Conservation (phyloP, 2,888 invertebrate genomes). For the Gryllus longicercus region DNA sequence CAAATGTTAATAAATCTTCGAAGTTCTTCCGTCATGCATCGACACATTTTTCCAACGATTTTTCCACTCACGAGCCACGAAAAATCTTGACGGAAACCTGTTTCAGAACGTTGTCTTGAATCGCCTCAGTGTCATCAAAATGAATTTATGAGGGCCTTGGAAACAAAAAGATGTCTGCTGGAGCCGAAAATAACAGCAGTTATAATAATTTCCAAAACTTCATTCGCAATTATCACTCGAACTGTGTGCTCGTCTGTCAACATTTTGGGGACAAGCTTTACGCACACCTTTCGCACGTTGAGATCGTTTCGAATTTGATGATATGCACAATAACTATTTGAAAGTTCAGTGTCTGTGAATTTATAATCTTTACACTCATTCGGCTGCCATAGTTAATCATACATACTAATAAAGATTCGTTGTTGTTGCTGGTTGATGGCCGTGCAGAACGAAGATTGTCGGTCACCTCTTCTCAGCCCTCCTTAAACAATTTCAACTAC, state of each 20-base stretch:
- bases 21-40: background rate
- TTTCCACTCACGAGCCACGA: background rate
- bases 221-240: too few species aligned
- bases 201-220: too few species aligned
- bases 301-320: too few species aligned
- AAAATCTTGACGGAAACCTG: background rate
- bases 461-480: background rate
- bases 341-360: background rate
- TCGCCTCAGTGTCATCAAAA: background rate
- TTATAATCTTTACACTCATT: background rate
- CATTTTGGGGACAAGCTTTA: too few species aligned
- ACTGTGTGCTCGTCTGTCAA: too few species aligned
- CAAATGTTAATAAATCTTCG: background rate
- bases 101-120: background rate
- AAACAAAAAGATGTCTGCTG: background rate
- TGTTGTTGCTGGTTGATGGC: background rate
- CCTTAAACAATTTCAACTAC: background rate
- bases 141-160: background rate
- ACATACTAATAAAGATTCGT: background rate
- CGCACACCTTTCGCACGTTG: too few species aligned
- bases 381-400: background rate
- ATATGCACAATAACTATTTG: too few species aligned
- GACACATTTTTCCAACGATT: background rate
- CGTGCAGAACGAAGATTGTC: background rate
- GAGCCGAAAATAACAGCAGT: background rate